Evolutionary conservation across 1,140 invertebrate species (phyloP), one percentile per base, ranked within the genome.

Genomic region (Acromyrmex echinatior): DNA sequence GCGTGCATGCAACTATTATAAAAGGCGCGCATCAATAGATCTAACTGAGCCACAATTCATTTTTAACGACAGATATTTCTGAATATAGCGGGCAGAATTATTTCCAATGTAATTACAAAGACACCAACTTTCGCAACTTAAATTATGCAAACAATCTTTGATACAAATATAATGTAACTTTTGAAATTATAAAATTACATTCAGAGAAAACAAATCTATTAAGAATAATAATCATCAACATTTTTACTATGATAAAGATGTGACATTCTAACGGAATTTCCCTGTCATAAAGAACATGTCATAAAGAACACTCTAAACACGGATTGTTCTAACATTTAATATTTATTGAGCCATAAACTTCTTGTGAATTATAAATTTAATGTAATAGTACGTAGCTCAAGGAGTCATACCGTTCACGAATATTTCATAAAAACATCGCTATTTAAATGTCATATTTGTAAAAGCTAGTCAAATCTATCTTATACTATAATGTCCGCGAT

Each of bases 301-400:
- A 21, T 21, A 21, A 1, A 45, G 9, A 25, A 25, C 25, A 45
- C 9, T 45, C 9, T 10, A 45, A 45, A 60, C 7, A 31, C 21
- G 14, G 7, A n/a, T 58, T 21, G 0, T 58, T 7, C 14, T 12
- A 12, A 3, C 16, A 62, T 45, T 56, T 56, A 53, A 28, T 28
- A 56, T 74, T 77, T 77, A 77, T 21, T 18, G 2, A 45, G 1
- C 0, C 2, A 7, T 45, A n/a, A 14, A 45, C 16, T n/a, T 73
- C 18, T 51, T 14, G 25, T 28, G 10, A 68, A n/a, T 71, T 66
- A 86, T 18, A 90, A 90, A 88, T 90, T 80, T 80, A 89, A 60
- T 35, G 6, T 39, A 73, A 25, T 51, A 21, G 56, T 66, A 86
- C 53, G 68, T 62, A 53, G 66, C 14, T 74, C n/a, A 39, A 21